Percentiles rank a stretch among this genome's conserved stretches.
phyloP scores from a whole-genome alignment of 1,140 invertebrate species.

The Caerostris extrusa region DNA sequence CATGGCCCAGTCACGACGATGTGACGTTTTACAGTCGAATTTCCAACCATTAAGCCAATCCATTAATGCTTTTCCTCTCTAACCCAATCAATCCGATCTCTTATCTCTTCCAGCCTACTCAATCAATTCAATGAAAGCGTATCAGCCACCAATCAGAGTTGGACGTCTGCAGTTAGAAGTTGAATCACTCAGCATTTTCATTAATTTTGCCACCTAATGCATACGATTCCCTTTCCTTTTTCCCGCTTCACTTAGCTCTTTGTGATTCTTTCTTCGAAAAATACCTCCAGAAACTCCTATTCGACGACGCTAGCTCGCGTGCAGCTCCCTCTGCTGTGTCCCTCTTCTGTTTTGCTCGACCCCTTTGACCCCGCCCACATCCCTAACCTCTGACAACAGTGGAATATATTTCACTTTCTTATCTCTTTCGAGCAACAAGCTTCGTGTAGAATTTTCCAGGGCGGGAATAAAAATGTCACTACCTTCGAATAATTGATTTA shows the following conservation, averaged over 20 bases:
- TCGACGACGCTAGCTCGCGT: conserved; percentile 70
- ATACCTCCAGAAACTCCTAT: conserved; percentile 37
- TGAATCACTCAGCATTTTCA: conserved; percentile 74
- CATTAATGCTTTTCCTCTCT: conserved; percentile 3
- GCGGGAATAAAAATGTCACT: not conserved
- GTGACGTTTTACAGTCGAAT: not conserved
- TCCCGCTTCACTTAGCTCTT: not conserved
- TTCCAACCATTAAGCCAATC: conserved; percentile 18
- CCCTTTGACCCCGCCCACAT: not conserved
- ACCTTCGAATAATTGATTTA: too few species aligned
- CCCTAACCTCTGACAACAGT: not conserved
- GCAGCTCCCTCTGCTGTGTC: not conserved
- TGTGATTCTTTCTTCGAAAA: not conserved
- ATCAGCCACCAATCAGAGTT: conserved; percentile 58
- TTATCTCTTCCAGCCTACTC: conserved; percentile 10
- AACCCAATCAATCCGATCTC: conserved; percentile 22
- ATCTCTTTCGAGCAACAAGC: conserved; percentile 35
- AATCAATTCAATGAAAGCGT: conserved; percentile 47
- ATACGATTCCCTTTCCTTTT: not conserved
- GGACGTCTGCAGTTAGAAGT: not conserved
- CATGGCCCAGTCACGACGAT: conserved; percentile 2
- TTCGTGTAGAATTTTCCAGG: not conserved
- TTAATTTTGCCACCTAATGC: conserved; percentile 54
- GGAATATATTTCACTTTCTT: conserved; percentile 13
- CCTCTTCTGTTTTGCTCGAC: not conserved